phyloP scores from a whole-genome alignment of 2,797 vertebrate species.

The Garrulus glandarius region DNA sequence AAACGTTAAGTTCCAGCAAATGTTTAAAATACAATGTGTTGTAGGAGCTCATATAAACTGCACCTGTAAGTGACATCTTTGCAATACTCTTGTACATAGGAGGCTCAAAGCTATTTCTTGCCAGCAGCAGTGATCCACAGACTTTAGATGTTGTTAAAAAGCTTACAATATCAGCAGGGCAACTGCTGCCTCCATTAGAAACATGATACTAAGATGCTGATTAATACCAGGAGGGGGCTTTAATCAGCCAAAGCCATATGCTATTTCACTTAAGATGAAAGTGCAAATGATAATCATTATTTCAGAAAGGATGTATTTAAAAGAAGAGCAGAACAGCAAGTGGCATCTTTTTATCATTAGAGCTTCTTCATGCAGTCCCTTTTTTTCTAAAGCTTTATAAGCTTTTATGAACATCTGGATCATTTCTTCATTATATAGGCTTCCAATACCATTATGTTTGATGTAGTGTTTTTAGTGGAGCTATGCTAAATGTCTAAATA shows the following conservation, averaged over 20 bases:
- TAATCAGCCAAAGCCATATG: conserved; percentile 77
- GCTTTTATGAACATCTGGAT: conserved; percentile 74
- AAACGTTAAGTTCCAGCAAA: not conserved
- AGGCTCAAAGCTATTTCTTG: conserved; percentile 49
- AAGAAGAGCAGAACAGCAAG: conserved; percentile 75
- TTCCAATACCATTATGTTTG: conserved; percentile 63
- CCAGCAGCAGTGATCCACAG: conserved; percentile 45
- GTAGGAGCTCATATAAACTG: conserved; percentile 24
- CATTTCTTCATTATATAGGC: conserved; percentile 65
- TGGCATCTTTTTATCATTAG: conserved; percentile 74
- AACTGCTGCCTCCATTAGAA: conserved; percentile 73
- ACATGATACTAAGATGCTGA: conserved; percentile 75
- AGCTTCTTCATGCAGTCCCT: conserved; percentile 57
- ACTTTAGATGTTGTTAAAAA: conserved; percentile 72
- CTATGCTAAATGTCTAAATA: conserved; percentile 71
- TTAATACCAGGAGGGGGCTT: conserved; percentile 80
- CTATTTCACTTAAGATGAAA: conserved; percentile 81
- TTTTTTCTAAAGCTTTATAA: conserved; percentile 60
- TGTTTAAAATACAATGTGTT: not conserved
- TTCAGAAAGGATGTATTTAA: conserved; percentile 74
- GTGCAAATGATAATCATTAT: conserved; percentile 74
- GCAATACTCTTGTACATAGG: not conserved
- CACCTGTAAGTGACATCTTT: conserved; percentile 61
- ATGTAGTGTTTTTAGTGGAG: conserved; percentile 39
- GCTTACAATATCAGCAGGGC: conserved; percentile 71